Evolutionary conservation across 2,888 invertebrate species (phyloP).

Genomic region (Aelia acuminata): DNA sequence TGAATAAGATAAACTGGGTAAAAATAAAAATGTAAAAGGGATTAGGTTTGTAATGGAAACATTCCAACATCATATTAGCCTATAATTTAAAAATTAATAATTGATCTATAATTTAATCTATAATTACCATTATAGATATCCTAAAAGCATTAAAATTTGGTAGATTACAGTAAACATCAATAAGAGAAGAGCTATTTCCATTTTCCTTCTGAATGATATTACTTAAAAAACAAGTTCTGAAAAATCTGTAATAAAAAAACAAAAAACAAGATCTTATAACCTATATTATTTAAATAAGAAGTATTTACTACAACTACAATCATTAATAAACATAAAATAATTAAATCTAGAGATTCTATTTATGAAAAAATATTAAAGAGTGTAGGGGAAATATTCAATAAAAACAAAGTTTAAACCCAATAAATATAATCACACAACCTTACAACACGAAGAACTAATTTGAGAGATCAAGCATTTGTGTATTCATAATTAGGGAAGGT

Average conservation of each 20-base stretch:
- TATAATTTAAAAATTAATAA: no score
- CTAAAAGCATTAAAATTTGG: neutral
- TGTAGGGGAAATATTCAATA: neutral
- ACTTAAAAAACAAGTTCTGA: slow-evolving; percentile 61
- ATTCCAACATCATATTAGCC: neutral
- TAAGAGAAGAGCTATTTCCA: slow-evolving; percentile 24
- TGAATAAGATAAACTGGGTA: neutral
- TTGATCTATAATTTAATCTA: no score
- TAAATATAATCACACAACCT: neutral
- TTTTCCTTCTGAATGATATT: slow-evolving; percentile 46
- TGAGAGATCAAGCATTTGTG: neutral
- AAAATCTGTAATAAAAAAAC: slow-evolving; percentile 61
- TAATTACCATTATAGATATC: slow-evolving; percentile 14
- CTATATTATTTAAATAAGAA: neutral
- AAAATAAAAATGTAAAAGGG: neutral
- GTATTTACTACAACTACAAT: neutral
- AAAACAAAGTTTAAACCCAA: neutral
- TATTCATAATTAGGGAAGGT: neutral
- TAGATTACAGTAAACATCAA: slow-evolving; percentile 41
- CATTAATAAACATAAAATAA: neutral
- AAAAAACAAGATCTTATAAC: neutral
- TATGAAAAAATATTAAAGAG: neutral
- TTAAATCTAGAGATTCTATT: slow-evolving; percentile 23
- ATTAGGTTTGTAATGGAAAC: neutral
- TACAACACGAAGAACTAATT: neutral